Conservation (phyloP, 2,888 invertebrate species). For the Drosophila kanekoi region DNA sequence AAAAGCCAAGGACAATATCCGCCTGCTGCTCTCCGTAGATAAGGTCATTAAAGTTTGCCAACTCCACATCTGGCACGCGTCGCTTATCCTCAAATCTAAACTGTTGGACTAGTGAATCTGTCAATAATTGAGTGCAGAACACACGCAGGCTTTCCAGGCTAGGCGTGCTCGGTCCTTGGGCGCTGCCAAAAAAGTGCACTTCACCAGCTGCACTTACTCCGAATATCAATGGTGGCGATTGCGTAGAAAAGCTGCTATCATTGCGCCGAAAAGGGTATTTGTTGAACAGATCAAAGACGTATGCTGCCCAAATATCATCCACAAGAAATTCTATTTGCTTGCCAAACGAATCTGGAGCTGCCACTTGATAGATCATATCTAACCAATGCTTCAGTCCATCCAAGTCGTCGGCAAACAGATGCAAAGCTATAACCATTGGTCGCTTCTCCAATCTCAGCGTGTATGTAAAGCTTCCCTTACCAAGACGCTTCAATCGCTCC, state of each 20-base stretch:
- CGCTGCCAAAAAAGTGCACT: constrained; percentile 43
- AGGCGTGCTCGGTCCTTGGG: constrained; percentile 4
- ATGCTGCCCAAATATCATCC: constrained; percentile 39
- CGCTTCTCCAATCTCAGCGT: constrained; percentile 4
- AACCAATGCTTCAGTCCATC: constrained; percentile 29
- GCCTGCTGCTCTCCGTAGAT: constrained; percentile 31
- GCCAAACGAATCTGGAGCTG: constrained; percentile 14
- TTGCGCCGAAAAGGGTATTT: constrained; percentile 3
- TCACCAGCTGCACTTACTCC: constrained; percentile 17
- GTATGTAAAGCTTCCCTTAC: not conserved
- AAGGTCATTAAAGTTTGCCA: constrained; percentile 49
- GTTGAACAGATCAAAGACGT: constrained; percentile 19
- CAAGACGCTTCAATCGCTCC: constrained; percentile 15
- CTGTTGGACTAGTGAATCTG: not conserved
- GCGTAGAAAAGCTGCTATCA: constrained; percentile 11
- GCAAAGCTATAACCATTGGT: constrained; percentile 37
- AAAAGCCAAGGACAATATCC: constrained; percentile 47
- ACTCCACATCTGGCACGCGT: constrained; percentile 36
- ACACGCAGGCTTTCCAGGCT: constrained; percentile 18
- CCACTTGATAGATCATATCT: constrained; percentile 36
- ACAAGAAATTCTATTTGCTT: constrained; percentile 20
- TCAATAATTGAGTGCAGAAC: constrained; percentile 49
- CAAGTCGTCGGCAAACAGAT: constrained; percentile 36
- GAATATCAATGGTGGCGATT: constrained; percentile 38
- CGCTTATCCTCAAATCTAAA: constrained; percentile 6